Evolutionary conservation across 1,140 invertebrate species (phyloP).

Genomic region (Helicorthomorpha holstii): DNA sequence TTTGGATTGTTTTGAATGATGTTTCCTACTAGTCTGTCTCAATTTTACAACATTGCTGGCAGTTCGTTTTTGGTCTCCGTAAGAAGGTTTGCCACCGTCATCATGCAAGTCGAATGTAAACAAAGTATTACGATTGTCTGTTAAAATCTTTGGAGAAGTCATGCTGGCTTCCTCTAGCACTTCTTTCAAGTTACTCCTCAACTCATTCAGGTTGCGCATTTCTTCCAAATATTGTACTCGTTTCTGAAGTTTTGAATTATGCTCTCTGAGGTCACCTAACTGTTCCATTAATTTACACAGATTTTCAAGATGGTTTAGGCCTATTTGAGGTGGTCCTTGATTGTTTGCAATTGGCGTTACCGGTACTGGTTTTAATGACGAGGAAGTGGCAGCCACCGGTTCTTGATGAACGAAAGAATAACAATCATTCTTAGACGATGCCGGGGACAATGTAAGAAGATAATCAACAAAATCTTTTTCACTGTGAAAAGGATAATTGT

Average conservation of each 20-base stretch:
- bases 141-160: neutral
- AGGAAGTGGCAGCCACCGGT: neutral
- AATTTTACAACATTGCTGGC: neutral
- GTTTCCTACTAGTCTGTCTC: conserved; percentile 5
- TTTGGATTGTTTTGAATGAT: too few relatives aligned
- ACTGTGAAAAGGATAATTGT: conserved; percentile 10
- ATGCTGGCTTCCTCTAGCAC: neutral
- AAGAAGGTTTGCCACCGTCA: neutral
- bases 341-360: neutral
- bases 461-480: conserved; percentile 17
- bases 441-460: conserved; percentile 14
- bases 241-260: conserved; percentile 46
- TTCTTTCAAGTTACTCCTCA: conserved; percentile 19
- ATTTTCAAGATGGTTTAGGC: conserved; percentile 55
- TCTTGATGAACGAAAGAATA: neutral
- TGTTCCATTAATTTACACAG: conserved; percentile 55
- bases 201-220: conserved; percentile 42
- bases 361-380: conserved; percentile 1
- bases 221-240: conserved; percentile 52
- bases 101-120: conserved; percentile 10
- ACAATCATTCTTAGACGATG: conserved; percentile 7
- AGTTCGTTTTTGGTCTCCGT: conserved; percentile 2
- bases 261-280: conserved; percentile 46
- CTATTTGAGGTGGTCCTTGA: conserved; percentile 19
- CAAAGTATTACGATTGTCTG: too few relatives aligned